Percentiles rank a stretch among this genome's conserved stretches.
These are phyloP conservation scores for Acrocephalus arundinaceus DNA, from an alignment of 2,113 vertebrate species.

Conservation along the genomic window DNA sequence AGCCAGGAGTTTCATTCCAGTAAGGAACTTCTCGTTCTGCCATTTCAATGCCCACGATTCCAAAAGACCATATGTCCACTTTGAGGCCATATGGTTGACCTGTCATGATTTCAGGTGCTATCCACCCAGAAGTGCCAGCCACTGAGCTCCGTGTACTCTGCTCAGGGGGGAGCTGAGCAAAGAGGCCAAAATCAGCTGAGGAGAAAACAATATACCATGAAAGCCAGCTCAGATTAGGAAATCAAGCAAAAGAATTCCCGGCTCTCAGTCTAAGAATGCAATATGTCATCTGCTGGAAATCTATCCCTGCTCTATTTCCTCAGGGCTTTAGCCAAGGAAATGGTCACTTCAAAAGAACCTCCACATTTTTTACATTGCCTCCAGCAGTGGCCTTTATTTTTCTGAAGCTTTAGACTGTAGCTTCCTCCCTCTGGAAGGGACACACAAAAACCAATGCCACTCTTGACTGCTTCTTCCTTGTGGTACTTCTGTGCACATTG, in stretches of 20 bases:
- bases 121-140: slow-evolving; percentile 94
- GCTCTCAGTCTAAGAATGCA: background rate
- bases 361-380: background rate
- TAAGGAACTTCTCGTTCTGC: background rate
- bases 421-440: background rate
- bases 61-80: slow-evolving; percentile 90
- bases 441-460: background rate
- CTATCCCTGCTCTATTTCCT: background rate
- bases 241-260: background rate
- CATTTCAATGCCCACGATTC: background rate
- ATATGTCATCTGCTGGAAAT: background rate
- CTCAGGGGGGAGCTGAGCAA: slow-evolving; percentile 92
- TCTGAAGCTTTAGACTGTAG: background rate
- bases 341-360: background rate
- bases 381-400: background rate
- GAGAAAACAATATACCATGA: background rate
- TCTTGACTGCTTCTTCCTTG: background rate
- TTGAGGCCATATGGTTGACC: slow-evolving; percentile 93
- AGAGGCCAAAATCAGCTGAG: slow-evolving; percentile 96
- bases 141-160: slow-evolving; percentile 93
- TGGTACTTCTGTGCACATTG: accelerated
- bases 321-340: background rate
- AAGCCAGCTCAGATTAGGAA: background rate
- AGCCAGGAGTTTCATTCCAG: too few relatives aligned
- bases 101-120: slow-evolving; percentile 93